These are phyloP conservation scores for Lophius americanus DNA, from an alignment of 2,797 vertebrate genomes.

Conservation along the genomic window DNA sequence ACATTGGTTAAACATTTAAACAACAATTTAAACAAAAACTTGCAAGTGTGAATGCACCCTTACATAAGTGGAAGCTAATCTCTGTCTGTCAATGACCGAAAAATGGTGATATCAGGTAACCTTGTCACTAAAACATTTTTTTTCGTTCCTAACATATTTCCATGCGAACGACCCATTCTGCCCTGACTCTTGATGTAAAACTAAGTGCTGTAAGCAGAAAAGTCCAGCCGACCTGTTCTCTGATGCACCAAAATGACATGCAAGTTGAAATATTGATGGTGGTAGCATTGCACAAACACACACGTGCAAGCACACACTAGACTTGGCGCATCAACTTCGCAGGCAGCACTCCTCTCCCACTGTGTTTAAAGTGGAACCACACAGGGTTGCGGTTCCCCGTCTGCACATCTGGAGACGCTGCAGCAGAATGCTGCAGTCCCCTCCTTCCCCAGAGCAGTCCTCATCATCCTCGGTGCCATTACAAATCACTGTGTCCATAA, in stretches of 20 bases:
- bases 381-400: constrained; percentile 35
- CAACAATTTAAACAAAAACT: too few relatives aligned
- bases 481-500: constrained; percentile 77
- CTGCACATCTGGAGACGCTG: constrained; percentile 70
- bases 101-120: constrained; percentile 73
- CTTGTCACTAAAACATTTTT: constrained; percentile 63
- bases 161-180: constrained; percentile 60
- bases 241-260: constrained; percentile 47
- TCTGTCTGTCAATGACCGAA: constrained; percentile 22
- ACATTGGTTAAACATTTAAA: too few relatives aligned
- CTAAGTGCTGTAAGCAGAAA: constrained; percentile 49
- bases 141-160: constrained; percentile 54
- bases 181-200: constrained; percentile 59
- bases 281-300: constrained; percentile 35
- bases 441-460: constrained; percentile 30
- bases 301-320: constrained; percentile 19
- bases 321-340: constrained; percentile 61
- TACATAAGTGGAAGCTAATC: background rate
- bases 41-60: too few relatives aligned
- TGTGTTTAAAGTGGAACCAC: constrained; percentile 73
- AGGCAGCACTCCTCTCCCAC: constrained; percentile 64
- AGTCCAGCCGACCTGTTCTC: constrained; percentile 52
- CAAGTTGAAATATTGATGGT: constrained; percentile 62
- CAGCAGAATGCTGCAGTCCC: constrained; percentile 44
- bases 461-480: constrained; percentile 65